Evolutionary conservation across 1,140 invertebrate species (phyloP).

Genomic region (Drosophila sucinea): DNA sequence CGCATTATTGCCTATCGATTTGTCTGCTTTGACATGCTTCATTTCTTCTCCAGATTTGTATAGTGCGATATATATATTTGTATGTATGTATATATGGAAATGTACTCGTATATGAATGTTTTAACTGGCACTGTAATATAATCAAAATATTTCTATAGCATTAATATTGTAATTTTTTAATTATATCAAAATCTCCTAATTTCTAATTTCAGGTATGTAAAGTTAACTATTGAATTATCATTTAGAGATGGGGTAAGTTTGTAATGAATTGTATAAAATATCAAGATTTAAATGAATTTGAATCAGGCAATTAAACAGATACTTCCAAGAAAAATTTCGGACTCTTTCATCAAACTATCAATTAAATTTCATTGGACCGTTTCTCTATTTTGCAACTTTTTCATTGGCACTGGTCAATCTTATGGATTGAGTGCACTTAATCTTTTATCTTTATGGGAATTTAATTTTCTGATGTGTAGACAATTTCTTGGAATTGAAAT

Average conservation of each 20-base stretch:
- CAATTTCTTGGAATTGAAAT: background rate
- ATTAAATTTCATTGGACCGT: no score
- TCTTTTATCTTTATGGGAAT: no score
- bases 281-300: no score
- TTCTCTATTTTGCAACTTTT: no score
- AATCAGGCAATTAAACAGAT: no score
- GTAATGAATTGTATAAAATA: no score
- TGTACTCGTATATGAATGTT: slow-evolving; percentile 19
- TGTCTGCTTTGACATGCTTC: slow-evolving; percentile 45
- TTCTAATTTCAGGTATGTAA: slow-evolving; percentile 36
- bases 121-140: slow-evolving; percentile 19
- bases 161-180: background rate
- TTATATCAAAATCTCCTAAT: background rate
- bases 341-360: no score
- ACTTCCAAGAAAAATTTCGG: no score
- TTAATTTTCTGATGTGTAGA: background rate
- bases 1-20: slow-evolving; percentile 53
- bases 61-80: slow-evolving; percentile 11
- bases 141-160: background rate
- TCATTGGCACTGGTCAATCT: background rate
- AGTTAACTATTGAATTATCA: background rate
- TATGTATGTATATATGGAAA: slow-evolving; percentile 5
- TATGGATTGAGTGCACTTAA: background rate
- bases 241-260: slow-evolving; percentile 13
- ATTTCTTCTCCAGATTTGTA: slow-evolving; percentile 23